These are phyloP conservation scores for Siniperca undulata DNA, from an alignment of 2,797 vertebrate species.

Conservation along the genomic window DNA sequence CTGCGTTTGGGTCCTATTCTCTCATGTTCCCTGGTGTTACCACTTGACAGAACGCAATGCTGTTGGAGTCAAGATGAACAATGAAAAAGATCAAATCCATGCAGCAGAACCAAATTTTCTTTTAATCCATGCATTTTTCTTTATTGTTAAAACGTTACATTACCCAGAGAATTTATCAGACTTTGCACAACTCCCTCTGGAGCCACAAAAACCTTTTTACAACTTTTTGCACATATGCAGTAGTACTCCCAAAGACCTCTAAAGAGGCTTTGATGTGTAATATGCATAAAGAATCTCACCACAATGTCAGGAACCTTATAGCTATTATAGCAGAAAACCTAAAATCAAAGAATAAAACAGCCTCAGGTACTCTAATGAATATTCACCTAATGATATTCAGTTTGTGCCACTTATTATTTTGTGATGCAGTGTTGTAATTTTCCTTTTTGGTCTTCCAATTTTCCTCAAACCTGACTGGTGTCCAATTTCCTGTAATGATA, in stretches of 20 bases:
- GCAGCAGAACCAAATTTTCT: neutral
- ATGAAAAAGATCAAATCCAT: neutral
- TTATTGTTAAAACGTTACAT: neutral
- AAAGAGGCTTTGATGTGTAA: constrained; percentile 4
- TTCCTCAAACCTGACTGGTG: neutral
- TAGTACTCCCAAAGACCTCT: neutral
- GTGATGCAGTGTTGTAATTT: neutral
- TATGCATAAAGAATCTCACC: neutral
- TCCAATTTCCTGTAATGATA: neutral
- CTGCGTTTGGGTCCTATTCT: too few species aligned
- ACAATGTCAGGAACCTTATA: neutral
- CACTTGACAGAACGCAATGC: too few species aligned
- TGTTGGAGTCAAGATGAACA: neutral
- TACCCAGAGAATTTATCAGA: neutral
- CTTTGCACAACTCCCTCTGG: neutral
- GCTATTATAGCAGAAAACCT: neutral
- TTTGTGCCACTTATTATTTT: neutral
- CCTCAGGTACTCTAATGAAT: neutral
- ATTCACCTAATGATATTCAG: neutral
- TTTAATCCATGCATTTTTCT: neutral
- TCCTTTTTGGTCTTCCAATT: neutral
- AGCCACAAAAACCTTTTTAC: neutral
- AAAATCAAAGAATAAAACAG: neutral
- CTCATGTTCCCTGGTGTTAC: too few species aligned
- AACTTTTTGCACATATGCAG: neutral